Conservation (phyloP, 2,888 invertebrate genomes). For the Helobdella robusta region DNA sequence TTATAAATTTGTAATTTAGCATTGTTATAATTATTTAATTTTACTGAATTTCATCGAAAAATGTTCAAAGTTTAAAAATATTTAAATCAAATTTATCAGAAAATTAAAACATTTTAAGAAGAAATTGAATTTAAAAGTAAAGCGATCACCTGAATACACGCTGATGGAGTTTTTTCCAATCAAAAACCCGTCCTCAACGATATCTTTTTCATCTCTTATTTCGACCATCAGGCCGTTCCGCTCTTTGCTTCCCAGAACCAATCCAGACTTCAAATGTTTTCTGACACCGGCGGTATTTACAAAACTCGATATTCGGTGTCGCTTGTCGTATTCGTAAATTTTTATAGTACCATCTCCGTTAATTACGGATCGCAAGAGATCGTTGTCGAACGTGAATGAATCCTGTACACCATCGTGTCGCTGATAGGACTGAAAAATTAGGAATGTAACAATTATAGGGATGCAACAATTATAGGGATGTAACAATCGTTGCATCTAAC, state of each 20-base stretch:
- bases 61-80: too few species aligned
- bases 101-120: too few species aligned
- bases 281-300: constrained; percentile 86
- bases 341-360: constrained; percentile 48
- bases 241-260: constrained; percentile 16
- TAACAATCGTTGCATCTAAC: background rate
- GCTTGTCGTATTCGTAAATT: constrained; percentile 80
- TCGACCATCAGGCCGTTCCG: constrained; percentile 12
- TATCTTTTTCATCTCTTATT: constrained; percentile 8
- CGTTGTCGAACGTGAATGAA: too few species aligned
- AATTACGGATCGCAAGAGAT: constrained; percentile 59
- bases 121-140: constrained; percentile 60
- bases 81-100: too few species aligned
- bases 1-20: too few species aligned
- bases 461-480: background rate
- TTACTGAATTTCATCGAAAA: too few species aligned
- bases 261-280: constrained; percentile 54
- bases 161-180: too few species aligned
- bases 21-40: too few species aligned
- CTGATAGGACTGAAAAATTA: too few species aligned
- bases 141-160: too few species aligned
- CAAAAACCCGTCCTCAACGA: constrained; percentile 13
- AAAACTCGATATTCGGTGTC: constrained; percentile 74
- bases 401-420: too few species aligned
- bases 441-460: constrained; percentile 47